These are phyloP conservation scores for Garra rufa DNA, from an alignment of 2,113 vertebrate genomes.

Conservation along the genomic window DNA sequence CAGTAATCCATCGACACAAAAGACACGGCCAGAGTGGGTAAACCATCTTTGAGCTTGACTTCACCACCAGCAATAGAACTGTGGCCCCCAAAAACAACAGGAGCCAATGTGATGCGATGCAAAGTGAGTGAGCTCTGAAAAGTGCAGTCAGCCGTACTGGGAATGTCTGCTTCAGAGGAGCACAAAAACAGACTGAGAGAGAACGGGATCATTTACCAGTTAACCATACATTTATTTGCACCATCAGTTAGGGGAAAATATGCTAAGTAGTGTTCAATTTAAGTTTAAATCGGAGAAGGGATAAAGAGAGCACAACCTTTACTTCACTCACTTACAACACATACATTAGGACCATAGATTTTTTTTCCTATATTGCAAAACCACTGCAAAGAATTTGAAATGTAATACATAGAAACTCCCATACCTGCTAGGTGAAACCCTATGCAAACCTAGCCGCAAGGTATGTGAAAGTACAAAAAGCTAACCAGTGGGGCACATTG, in stretches of 20 bases:
- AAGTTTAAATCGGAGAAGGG: background rate
- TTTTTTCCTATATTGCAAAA: background rate
- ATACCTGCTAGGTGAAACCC: background rate
- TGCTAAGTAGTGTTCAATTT: background rate
- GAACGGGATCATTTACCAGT: background rate
- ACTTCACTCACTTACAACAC: background rate
- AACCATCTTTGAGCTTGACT: conserved; percentile 40
- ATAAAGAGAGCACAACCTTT: background rate
- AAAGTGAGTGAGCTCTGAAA: conserved; percentile 40
- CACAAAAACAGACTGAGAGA: background rate
- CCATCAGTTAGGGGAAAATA: background rate
- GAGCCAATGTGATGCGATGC: conserved; percentile 27
- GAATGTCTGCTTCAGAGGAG: conserved; percentile 41
- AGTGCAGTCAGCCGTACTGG: conserved; percentile 42
- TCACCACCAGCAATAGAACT: conserved; percentile 18
- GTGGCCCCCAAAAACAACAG: conserved; percentile 33
- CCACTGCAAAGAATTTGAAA: conserved; percentile 13
- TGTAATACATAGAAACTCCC: background rate
- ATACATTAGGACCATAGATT: background rate
- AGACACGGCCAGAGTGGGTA: conserved; percentile 16
- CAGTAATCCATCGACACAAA: conserved; percentile 31
- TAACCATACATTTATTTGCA: background rate
- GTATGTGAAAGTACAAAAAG: conserved; percentile 10
- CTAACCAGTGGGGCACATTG: background rate
- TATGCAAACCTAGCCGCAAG: conserved; percentile 22